phyloP scores from a whole-genome alignment of 2,888 invertebrate genomes.

The Eristalis pertinax region DNA sequence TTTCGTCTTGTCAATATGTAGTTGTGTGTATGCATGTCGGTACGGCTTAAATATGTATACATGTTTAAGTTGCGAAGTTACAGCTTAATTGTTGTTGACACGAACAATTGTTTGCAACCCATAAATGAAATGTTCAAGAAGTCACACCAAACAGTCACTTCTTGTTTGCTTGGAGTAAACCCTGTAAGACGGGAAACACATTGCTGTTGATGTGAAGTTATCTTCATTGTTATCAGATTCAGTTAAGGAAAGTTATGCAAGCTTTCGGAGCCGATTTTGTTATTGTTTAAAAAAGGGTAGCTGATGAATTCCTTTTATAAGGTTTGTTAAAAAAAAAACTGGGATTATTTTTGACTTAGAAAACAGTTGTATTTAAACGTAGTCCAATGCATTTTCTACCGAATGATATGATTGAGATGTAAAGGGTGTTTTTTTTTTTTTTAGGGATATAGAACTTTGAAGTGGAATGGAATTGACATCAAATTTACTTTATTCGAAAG shows the following conservation, averaged over 20 bases:
- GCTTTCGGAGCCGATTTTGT: neutral
- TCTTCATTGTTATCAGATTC: neutral
- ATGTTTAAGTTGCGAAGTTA: neutral
- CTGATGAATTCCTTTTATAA: too few relatives aligned
- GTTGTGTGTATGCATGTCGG: neutral
- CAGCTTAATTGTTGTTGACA: neutral
- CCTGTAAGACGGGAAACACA: neutral
- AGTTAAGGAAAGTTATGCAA: neutral
- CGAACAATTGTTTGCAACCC: neutral
- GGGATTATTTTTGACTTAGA: too few relatives aligned
- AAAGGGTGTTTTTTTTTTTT: too few relatives aligned
- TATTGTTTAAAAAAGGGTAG: neutral
- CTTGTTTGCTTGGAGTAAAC: neutral
- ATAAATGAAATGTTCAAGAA: neutral
- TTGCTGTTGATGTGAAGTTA: neutral
- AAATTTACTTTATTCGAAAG: too few relatives aligned
- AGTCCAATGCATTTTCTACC: too few relatives aligned
- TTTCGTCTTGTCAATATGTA: neutral
- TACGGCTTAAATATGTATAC: neutral
- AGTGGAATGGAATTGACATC: too few relatives aligned
- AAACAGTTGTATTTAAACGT: too few relatives aligned
- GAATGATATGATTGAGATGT: too few relatives aligned
- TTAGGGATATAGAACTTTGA: too few relatives aligned
- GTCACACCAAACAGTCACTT: neutral
- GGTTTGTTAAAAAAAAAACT: too few relatives aligned